phyloP scores from a whole-genome alignment of 2,888 invertebrate species.

The Encarsia formosa region DNA sequence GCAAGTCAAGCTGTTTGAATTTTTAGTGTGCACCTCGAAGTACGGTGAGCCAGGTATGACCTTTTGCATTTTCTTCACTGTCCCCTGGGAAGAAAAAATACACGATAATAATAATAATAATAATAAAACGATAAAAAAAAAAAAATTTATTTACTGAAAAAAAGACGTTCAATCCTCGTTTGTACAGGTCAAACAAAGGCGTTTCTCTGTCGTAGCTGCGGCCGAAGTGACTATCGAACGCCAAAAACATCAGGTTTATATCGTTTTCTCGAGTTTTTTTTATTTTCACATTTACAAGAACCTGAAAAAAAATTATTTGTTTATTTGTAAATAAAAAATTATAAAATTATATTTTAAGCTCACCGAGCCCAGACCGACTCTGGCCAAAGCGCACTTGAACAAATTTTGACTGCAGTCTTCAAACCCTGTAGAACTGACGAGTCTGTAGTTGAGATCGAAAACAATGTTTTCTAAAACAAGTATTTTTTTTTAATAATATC shows the following conservation, averaged over 20 bases:
- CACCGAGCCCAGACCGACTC: constrained; percentile 15
- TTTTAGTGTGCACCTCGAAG: too few relatives aligned
- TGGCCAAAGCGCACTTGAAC: constrained; percentile 9
- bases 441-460: constrained; percentile 6
- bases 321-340: neutral
- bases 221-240: constrained; percentile 69
- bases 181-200: constrained; percentile 64
- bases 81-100: too few relatives aligned
- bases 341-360: neutral
- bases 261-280: constrained; percentile 61
- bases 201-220: constrained; percentile 56
- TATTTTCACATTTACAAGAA: constrained; percentile 60
- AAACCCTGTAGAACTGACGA: neutral
- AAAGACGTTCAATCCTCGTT: constrained; percentile 61
- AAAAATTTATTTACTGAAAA: constrained; percentile 54
- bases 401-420: neutral
- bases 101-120: too few relatives aligned
- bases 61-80: too few relatives aligned
- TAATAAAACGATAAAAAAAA: constrained; percentile 55
- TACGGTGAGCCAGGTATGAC: too few relatives aligned
- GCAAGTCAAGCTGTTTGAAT: too few relatives aligned
- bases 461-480: constrained; percentile 1
- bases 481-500: neutral
- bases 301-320: constrained; percentile 45
- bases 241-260: constrained; percentile 65